phyloP scores from a whole-genome alignment of 1,140 invertebrate genomes.

The Rhynchophorus ferrugineus region DNA sequence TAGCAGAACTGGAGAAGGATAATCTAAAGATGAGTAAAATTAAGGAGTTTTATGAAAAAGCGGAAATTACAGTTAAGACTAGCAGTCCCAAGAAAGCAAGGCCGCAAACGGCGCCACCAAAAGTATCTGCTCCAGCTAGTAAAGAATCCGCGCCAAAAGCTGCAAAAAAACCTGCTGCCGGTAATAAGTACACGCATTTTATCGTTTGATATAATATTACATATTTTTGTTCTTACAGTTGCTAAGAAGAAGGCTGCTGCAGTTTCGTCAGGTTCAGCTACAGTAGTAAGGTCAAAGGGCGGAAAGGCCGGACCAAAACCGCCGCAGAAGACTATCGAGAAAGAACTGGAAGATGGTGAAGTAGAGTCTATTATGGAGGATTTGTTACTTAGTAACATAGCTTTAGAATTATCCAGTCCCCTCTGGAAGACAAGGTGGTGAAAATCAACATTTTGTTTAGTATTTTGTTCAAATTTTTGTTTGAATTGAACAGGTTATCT shows the following conservation, averaged over 20 bases:
- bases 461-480: constrained; percentile 1
- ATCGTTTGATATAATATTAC: constrained; percentile 4
- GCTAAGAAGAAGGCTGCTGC: constrained; percentile 37
- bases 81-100: constrained; percentile 53
- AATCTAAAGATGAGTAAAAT: constrained; percentile 92
- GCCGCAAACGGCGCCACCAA: constrained; percentile 47
- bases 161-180: constrained; percentile 15
- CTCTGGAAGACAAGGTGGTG: constrained; percentile 76
- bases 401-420: constrained; percentile 62
- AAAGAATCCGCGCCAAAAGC: constrained; percentile 40
- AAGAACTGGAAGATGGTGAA: constrained; percentile 57
- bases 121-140: constrained; percentile 48
- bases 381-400: constrained; percentile 52
- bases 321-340: constrained; percentile 41
- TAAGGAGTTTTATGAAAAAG: constrained; percentile 89
- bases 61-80: constrained; percentile 72
- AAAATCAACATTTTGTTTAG: background rate
- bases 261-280: constrained; percentile 34
- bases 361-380: constrained; percentile 60
- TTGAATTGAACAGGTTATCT: constrained; percentile 44
- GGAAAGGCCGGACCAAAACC: constrained; percentile 32
- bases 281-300: constrained; percentile 35
- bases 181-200: constrained; percentile 7
- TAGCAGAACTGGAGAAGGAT: constrained; percentile 83
- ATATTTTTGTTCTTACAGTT: constrained; percentile 15